Base-by-base conservation (phyloP, 2,888 invertebrate genomes). In the Trissolcus japonicus region DNA sequence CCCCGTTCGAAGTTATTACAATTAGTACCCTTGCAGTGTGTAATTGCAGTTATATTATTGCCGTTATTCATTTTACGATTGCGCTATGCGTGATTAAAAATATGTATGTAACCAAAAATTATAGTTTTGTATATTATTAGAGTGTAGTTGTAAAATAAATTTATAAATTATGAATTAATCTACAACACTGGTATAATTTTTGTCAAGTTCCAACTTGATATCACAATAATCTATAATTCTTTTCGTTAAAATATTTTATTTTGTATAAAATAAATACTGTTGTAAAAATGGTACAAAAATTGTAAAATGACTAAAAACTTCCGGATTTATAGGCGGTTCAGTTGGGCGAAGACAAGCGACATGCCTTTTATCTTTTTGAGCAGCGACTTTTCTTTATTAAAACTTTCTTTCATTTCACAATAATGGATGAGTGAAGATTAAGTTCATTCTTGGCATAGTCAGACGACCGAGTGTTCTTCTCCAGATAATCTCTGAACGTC, bases 111-210 rank as follows among this genome's bases (percentile, higher is more conserved):
- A 88, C 87, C 84, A 87, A 87, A 86, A 86, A 85, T 84, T 87
- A 86, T 88, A 88, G 86, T 88, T 88, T 88, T 88, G 86, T 88
- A 88, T 87, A 88, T 86, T 87, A 84, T 84, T 87, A 87, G 85
- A 80, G 17, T 60, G 82, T 86, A 87, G 83, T 76, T 86, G 86
- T 87, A 87, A 69, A 87, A 86, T 87, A 87, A 88, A 87, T 79
- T 83, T 81, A 83, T 55, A 65, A 62, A 63, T 35, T 63, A 53
- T 19, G 46, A 46, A 6, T 46, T 16, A 14, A 46, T 9, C 4
- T 46, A 46, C 0, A 46, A 46, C 7, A 46, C 11, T 35, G 35
- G 7, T 35, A 35, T 9, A 6, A 35, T 11, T 35, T 35, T 35
- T 35, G 9, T 9, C 2, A 35, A 9, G 11, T 35, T 35, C 1